Conservation (phyloP, 2,797 vertebrate species). For the Tragopan temminckii region DNA sequence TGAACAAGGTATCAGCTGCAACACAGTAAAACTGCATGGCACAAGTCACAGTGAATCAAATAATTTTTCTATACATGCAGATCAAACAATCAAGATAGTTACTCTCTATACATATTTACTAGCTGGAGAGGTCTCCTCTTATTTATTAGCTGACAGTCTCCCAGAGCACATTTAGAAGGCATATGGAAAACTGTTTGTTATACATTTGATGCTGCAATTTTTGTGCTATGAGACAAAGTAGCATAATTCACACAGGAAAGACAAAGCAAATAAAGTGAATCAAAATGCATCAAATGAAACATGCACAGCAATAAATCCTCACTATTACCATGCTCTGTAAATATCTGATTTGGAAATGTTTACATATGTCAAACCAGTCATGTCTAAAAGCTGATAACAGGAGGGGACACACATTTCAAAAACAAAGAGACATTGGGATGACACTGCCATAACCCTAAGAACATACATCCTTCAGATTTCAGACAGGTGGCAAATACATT, state of each 20-base stretch:
- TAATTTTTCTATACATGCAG: conserved; percentile 1
- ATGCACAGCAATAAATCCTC: neutral
- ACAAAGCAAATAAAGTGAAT: conserved; percentile 34
- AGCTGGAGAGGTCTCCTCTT: neutral
- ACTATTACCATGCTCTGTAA: neutral
- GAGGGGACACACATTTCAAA: neutral
- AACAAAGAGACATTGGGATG: neutral
- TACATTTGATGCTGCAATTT: neutral
- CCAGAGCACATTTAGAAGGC: neutral
- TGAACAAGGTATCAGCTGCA: neutral
- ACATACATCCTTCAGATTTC: neutral
- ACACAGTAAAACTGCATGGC: neutral
- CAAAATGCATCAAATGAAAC: conserved; percentile 8
- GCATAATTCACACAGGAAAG: conserved; percentile 29
- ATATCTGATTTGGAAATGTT: conserved; percentile 32
- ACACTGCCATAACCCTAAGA: neutral
- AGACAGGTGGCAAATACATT: neutral
- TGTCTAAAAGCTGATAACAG: neutral
- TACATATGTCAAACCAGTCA: neutral
- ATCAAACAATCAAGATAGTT: conserved; percentile 39
- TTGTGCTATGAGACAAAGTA: neutral
- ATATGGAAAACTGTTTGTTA: conserved; percentile 1
- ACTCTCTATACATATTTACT: neutral
- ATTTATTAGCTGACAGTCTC: neutral
- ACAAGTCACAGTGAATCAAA: neutral